Conservation (phyloP, 2,113 vertebrate genomes). For the Pelvicachromis taeniatus region DNA sequence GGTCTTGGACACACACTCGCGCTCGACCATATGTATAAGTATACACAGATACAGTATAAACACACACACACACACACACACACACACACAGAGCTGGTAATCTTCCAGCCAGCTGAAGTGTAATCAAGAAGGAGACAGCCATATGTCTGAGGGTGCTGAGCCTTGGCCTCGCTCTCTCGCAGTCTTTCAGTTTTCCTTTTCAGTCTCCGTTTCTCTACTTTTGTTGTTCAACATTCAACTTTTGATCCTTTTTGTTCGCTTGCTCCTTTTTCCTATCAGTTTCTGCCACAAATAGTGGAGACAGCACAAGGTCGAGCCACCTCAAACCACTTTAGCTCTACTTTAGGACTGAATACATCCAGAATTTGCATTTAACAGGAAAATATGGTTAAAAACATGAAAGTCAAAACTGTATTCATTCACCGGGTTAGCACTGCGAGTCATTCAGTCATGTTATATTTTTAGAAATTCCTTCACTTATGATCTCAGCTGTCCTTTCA, state of each 20-base stretch:
- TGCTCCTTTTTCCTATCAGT: not conserved
- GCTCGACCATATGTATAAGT: constrained; percentile 42
- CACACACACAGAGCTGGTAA: constrained; percentile 61
- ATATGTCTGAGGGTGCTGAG: constrained; percentile 70
- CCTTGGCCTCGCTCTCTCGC: constrained; percentile 38
- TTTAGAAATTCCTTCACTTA: not conserved
- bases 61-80: constrained; percentile 2
- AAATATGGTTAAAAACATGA: not conserved
- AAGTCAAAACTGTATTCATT: not conserved
- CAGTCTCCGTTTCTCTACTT: not conserved
- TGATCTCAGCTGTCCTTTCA: not conserved
- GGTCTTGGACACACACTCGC: constrained; percentile 19
- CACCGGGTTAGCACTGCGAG: not conserved
- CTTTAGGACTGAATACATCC: not conserved
- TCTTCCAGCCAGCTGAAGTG: constrained; percentile 72
- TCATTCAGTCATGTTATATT: not conserved
- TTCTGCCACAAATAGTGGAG: not conserved
- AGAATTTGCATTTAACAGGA: not conserved
- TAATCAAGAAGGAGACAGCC: constrained; percentile 71
- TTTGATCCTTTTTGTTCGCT: not conserved
- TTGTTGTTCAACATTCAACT: not conserved
- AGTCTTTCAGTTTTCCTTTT: not conserved
- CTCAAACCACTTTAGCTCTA: not conserved
- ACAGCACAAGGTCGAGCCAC: not conserved
- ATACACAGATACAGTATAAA: not conserved